Evolutionary conservation across 2,888 invertebrate species (phyloP).

Genomic region (Spicauda simplicius): DNA sequence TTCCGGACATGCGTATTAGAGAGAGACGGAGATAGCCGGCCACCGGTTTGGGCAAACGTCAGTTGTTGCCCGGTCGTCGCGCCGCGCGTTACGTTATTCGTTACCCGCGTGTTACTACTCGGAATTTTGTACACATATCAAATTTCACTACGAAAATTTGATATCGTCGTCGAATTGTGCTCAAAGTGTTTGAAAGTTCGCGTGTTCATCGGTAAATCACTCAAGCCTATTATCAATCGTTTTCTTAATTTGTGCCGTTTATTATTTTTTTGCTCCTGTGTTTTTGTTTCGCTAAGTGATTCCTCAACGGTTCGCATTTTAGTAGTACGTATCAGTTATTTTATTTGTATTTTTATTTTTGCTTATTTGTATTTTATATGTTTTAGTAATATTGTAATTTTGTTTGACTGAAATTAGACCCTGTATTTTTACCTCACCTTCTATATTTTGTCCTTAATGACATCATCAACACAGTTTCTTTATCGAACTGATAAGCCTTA

Average conservation of each 20-base stretch:
- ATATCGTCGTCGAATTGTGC: constrained; percentile 80
- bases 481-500: constrained; percentile 77
- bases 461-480: constrained; percentile 77
- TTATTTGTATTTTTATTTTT: constrained; percentile 44
- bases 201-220: constrained; percentile 66
- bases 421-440: constrained; percentile 47
- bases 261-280: constrained; percentile 62
- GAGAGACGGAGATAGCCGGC: constrained; percentile 69
- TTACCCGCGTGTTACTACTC: constrained; percentile 47
- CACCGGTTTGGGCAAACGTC: constrained; percentile 58
- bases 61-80: constrained; percentile 73
- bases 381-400: constrained; percentile 42
- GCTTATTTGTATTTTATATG: constrained; percentile 40
- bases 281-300: constrained; percentile 71
- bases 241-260: constrained; percentile 48
- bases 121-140: constrained; percentile 78
- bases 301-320: constrained; percentile 64
- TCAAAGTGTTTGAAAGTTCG: constrained; percentile 70
- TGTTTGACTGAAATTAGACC: constrained; percentile 44
- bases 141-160: constrained; percentile 83
- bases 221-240: constrained; percentile 45
- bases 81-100: constrained; percentile 57
- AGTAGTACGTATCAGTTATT: constrained; percentile 66
- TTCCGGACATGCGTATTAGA: constrained; percentile 81
- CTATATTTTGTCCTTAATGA: constrained; percentile 52